phyloP scores from a whole-genome alignment of 2,797 vertebrate genomes.

The Botia kubotai region DNA sequence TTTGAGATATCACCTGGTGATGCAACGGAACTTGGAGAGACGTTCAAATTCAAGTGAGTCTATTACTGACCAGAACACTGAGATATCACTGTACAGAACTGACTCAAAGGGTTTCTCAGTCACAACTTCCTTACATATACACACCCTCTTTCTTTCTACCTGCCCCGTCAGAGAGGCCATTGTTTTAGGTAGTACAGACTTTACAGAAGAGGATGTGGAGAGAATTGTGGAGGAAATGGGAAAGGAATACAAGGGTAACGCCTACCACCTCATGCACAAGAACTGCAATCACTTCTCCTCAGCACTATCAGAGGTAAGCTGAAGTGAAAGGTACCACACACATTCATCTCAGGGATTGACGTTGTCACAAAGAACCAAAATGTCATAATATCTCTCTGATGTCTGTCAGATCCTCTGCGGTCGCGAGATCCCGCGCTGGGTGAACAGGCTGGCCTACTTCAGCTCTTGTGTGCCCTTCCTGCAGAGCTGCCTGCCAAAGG shows the following conservation, averaged over 20 bases:
- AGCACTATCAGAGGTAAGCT: conserved; percentile 90
- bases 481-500: conserved; percentile 97
- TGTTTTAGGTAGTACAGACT: conserved; percentile 96
- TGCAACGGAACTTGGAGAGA: conserved; percentile 95
- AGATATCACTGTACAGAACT: not conserved
- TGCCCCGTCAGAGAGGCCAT: conserved; percentile 87
- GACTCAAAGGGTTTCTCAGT: not conserved
- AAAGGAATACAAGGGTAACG: conserved; percentile 98
- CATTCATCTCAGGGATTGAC: not conserved
- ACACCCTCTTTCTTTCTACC: not conserved
- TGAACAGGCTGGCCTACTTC: conserved; percentile 98
- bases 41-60: conserved; percentile 99
- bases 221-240: conserved; percentile 97
- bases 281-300: conserved; percentile 99
- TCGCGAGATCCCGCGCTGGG: conserved; percentile 97
- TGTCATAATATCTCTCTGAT: conserved; percentile 1
- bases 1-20: conserved; percentile 98
- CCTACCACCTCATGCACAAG: conserved; percentile 99
- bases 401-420: conserved; percentile 90
- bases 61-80: not conserved
- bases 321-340: not conserved
- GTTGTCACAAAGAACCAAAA: not conserved
- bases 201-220: conserved; percentile 96
- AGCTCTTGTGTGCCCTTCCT: conserved; percentile 99
- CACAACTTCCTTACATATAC: not conserved